Percentiles rank a stretch among this genome's conserved stretches.
phyloP scores from a whole-genome alignment of 2,113 vertebrate genomes.

The Rhea americana region DNA sequence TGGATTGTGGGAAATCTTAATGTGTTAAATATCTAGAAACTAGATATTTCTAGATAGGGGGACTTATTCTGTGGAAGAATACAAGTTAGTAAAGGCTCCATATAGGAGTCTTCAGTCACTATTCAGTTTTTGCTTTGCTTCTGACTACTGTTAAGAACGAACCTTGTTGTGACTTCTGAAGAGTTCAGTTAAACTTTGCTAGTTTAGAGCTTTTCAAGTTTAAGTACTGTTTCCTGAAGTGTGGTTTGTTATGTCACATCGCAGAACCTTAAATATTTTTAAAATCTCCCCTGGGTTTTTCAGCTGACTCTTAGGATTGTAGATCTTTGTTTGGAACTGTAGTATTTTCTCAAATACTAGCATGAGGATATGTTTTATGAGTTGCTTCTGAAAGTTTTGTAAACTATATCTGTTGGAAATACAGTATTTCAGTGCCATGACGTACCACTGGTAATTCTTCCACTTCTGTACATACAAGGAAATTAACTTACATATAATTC shows the following conservation, averaged over 20 bases:
- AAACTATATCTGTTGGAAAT: neutral
- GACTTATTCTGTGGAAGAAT: neutral
- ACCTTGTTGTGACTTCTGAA: neutral
- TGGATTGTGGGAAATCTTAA: neutral
- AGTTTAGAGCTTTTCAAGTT: neutral
- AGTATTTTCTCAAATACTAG: neutral
- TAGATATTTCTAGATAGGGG: too few relatives aligned
- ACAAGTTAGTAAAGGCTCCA: neutral
- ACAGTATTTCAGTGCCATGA: neutral
- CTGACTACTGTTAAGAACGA: neutral
- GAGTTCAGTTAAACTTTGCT: neutral
- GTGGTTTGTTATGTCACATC: neutral
- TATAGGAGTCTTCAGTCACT: neutral
- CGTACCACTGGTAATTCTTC: neutral
- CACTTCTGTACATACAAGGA: neutral
- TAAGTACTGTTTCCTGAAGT: neutral
- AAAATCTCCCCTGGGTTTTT: neutral
- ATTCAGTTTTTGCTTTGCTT: neutral
- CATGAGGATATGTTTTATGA: neutral
- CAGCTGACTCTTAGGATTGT: neutral
- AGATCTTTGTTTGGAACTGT: neutral
- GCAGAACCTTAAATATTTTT: neutral
- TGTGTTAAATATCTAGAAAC: neutral
- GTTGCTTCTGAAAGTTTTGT: neutral
- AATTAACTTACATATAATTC: neutral